Conservation (phyloP, 2,113 vertebrate genomes). For the Semnornis frantzii region DNA sequence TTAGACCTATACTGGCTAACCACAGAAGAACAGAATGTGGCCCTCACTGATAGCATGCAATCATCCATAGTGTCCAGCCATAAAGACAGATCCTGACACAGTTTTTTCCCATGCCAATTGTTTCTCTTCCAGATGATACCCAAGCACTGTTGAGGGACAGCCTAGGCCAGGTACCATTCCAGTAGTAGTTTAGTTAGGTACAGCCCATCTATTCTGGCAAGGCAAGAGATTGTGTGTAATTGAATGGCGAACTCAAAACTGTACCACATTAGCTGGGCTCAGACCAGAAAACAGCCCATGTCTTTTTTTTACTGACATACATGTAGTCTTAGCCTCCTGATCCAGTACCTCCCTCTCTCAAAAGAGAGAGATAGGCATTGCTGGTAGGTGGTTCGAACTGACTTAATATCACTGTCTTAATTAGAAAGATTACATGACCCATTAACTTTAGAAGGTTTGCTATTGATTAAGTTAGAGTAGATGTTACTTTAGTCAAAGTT, state of each 20-base stretch:
- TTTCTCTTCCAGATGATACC: neutral
- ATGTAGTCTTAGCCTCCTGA: neutral
- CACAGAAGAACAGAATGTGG: neutral
- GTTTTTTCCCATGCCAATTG: neutral
- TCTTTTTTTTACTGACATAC: neutral
- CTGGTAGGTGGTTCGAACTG: neutral
- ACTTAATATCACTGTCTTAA: neutral
- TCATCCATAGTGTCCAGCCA: neutral
- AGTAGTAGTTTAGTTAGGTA: neutral
- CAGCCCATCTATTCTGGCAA: neutral
- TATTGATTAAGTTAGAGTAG: neutral
- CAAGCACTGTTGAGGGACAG: rapidly evolving
- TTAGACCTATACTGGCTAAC: neutral
- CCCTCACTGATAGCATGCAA: rapidly evolving
- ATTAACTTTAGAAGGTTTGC: neutral
- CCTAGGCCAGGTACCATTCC: neutral
- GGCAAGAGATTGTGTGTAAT: neutral
- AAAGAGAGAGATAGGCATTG: neutral
- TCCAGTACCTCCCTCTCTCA: neutral
- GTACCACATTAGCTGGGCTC: neutral
- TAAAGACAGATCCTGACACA: neutral
- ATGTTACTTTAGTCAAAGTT: neutral
- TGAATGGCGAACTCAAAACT: neutral
- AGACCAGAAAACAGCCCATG: neutral
- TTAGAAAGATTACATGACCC: neutral